phyloP scores from a whole-genome alignment of 2,113 vertebrate genomes.

The Mola mola region DNA sequence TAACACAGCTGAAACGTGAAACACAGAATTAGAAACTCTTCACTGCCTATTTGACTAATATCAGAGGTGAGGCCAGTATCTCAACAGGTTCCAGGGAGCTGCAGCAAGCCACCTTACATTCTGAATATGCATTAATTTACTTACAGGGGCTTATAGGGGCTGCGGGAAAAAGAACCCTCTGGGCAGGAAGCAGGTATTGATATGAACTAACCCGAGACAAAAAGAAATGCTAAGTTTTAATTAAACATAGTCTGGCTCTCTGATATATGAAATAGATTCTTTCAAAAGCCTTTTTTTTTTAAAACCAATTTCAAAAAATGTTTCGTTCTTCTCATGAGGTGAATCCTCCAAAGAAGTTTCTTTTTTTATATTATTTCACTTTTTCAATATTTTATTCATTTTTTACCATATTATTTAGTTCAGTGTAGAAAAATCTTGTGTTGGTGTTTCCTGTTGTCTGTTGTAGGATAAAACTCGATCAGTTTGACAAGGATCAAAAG shows the following conservation, averaged over 20 bases:
- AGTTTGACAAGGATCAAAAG: too few relatives aligned
- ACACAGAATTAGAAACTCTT: slow-evolving; percentile 27
- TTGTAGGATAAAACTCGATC: too few relatives aligned
- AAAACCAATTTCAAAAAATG: background rate
- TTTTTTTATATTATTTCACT: background rate
- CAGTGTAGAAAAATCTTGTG: too few relatives aligned
- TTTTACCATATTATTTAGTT: too few relatives aligned
- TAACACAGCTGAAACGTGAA: too few relatives aligned
- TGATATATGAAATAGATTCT: slow-evolving; percentile 5
- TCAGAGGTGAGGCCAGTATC: slow-evolving; percentile 21
- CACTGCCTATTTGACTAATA: slow-evolving; percentile 28
- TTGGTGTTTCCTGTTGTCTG: too few relatives aligned
- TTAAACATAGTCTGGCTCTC: background rate
- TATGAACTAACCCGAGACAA: slow-evolving; percentile 4
- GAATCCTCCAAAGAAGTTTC: background rate
- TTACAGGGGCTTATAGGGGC: slow-evolving; percentile 2
- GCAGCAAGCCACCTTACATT: slow-evolving; percentile 18
- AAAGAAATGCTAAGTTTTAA: slow-evolving; percentile 8
- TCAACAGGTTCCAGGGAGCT: slow-evolving; percentile 31
- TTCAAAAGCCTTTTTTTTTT: background rate
- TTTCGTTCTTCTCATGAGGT: background rate
- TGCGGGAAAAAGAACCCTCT: background rate
- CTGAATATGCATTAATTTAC: slow-evolving; percentile 25
- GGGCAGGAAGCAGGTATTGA: slow-evolving; percentile 22
- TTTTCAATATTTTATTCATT: too few relatives aligned